phyloP scores from a whole-genome alignment of 2,113 vertebrate species.

The Apodemus sylvaticus region DNA sequence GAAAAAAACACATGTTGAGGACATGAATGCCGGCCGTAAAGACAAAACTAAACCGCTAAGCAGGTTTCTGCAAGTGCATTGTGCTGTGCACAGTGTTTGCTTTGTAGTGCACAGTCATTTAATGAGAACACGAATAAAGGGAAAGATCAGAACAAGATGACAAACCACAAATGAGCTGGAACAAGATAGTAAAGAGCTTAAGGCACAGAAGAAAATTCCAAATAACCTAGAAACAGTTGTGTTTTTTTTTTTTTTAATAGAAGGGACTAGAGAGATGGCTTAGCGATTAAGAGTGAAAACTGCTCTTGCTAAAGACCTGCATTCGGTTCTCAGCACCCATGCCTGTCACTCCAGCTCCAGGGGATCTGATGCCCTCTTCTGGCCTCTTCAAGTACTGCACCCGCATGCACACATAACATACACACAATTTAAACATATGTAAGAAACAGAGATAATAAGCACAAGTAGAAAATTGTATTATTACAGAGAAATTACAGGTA shows the following conservation, averaged over 20 bases:
- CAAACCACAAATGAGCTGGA: background rate
- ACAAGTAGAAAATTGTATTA: background rate
- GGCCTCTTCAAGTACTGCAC: background rate
- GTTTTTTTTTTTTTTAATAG: background rate
- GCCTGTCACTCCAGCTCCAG: background rate
- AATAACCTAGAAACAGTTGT: background rate
- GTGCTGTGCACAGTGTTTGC: background rate
- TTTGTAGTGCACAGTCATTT: background rate
- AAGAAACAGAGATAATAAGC: background rate
- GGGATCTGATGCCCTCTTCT: background rate
- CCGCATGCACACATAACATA: background rate
- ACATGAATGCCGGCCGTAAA: background rate
- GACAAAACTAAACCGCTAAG: background rate
- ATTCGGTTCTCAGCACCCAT: background rate
- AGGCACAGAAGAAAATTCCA: conserved; percentile 19
- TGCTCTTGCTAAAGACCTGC: background rate
- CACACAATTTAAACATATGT: background rate
- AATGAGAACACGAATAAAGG: conserved; percentile 17
- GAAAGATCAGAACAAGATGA: background rate
- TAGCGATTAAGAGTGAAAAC: background rate
- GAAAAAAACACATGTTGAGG: background rate
- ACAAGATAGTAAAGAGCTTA: background rate
- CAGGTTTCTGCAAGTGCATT: background rate
- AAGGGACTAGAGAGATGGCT: background rate
- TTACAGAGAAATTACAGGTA: background rate